phyloP scores from a whole-genome alignment of 2,797 vertebrate genomes.

The Gambusia yucatana region DNA sequence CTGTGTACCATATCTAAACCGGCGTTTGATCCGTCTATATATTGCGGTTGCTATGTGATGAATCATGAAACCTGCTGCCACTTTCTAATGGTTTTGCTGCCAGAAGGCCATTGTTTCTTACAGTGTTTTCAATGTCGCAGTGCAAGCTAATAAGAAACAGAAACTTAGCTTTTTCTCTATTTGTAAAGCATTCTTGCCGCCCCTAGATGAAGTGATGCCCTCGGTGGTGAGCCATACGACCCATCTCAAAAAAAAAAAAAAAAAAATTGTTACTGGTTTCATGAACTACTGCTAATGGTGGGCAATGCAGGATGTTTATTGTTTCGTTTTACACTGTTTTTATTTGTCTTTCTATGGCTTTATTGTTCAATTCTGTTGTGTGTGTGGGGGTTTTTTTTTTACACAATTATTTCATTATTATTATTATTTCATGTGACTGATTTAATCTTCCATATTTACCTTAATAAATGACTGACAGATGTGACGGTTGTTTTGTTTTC shows the following conservation, averaged over 20 bases:
- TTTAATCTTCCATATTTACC: conserved; percentile 3
- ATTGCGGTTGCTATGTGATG: background rate
- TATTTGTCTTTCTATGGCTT: background rate
- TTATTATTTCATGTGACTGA: background rate
- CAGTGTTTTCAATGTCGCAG: background rate
- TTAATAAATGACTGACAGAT: conserved; percentile 31
- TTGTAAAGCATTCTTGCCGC: background rate
- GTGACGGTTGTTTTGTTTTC: background rate
- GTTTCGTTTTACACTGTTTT: background rate
- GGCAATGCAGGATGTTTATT: background rate
- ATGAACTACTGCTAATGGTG: background rate
- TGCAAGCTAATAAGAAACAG: background rate
- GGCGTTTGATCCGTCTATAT: background rate
- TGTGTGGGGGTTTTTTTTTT: background rate
- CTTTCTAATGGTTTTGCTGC: background rate
- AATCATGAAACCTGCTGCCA: background rate
- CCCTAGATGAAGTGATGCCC: background rate
- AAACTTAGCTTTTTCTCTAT: background rate
- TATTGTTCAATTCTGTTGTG: background rate
- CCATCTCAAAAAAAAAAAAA: background rate
- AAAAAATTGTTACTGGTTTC: background rate
- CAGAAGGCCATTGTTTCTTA: background rate
- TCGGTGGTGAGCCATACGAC: background rate
- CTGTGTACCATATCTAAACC: background rate
- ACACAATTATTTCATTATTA: background rate